Conservation (phyloP, 1,140 invertebrate genomes). For the Temnothorax curvispinosus region DNA sequence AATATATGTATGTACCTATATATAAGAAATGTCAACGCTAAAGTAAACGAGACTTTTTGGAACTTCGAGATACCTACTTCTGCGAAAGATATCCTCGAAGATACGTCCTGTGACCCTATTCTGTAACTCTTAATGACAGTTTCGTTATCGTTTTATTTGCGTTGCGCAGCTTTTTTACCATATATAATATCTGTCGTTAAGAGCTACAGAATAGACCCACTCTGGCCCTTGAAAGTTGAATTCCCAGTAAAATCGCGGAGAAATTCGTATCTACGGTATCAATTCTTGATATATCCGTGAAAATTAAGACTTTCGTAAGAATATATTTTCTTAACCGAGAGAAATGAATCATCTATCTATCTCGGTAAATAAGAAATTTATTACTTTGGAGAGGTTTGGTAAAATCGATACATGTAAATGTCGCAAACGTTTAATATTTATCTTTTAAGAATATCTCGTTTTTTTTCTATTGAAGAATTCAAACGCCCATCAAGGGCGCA, state of each 20-base stretch:
- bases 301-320: not conserved
- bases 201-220: no score
- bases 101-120: not conserved
- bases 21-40: not conserved
- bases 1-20: not conserved
- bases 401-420: not conserved
- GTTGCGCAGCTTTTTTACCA: no score
- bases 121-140: no score
- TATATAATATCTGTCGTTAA: no score
- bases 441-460: not conserved
- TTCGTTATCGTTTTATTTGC: no score
- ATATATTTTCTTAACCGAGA: no score
- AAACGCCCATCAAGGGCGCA: not conserved
- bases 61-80: not conserved
- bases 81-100: not conserved
- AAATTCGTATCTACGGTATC: not conserved
- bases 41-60: not conserved
- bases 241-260: not conserved
- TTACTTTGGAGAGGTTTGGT: not conserved
- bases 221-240: not conserved
- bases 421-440: no score
- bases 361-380: not conserved
- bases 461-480: not conserved
- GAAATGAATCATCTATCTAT: no score
- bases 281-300: not conserved